These are phyloP conservation scores for Podargus strigoides DNA, from an alignment of 2,797 vertebrate genomes.

Conservation along the genomic window DNA sequence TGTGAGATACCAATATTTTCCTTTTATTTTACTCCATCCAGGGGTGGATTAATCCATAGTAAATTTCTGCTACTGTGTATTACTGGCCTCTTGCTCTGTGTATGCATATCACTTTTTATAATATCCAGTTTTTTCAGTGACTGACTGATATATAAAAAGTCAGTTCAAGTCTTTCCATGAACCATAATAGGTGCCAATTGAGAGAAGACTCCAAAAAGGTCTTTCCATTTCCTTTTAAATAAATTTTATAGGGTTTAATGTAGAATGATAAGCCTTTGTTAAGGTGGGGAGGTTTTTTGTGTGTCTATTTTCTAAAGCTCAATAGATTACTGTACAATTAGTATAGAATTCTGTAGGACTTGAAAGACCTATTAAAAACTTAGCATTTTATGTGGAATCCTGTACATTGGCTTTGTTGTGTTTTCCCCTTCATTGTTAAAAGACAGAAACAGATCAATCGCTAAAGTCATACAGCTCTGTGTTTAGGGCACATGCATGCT, in stretches of 20 bases:
- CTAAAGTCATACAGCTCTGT: neutral
- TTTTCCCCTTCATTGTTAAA: neutral
- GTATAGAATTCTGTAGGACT: neutral
- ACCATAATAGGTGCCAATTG: neutral
- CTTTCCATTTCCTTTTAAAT: neutral
- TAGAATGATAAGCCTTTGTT: neutral
- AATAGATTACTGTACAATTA: neutral
- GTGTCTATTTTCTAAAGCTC: neutral
- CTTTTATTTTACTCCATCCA: neutral
- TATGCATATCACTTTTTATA: neutral
- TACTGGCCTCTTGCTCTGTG: neutral
- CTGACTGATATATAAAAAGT: neutral
- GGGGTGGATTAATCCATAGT: neutral
- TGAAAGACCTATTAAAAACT: neutral
- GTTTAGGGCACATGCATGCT: neutral
- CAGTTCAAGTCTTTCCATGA: neutral
- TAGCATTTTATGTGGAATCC: neutral
- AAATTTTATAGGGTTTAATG: neutral
- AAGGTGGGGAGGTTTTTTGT: no score
- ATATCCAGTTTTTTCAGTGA: neutral
- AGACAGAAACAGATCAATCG: neutral
- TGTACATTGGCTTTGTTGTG: neutral
- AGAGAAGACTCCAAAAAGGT: neutral
- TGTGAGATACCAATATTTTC: neutral
- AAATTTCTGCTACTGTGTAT: neutral